These are phyloP conservation scores for Ellobius talpinus DNA, from an alignment of 2,113 vertebrate species.

Conservation along the genomic window DNA sequence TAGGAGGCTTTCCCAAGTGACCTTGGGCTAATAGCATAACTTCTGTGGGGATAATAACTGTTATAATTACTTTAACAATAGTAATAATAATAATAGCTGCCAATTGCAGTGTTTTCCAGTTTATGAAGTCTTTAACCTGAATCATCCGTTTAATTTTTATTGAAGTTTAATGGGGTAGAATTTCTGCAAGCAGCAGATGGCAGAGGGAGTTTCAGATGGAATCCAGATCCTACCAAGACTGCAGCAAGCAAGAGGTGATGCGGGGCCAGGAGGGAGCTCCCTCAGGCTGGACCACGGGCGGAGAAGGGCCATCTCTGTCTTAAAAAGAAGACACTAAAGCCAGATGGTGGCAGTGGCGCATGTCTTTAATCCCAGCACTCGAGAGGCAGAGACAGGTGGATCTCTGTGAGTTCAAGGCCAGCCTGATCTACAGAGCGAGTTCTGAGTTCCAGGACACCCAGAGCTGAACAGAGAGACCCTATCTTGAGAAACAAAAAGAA, in stretches of 20 bases:
- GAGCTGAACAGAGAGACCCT: not conserved
- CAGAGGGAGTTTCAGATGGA: not conserved
- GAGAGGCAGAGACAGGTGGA: not conserved
- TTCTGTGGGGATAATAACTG: conserved; percentile 49
- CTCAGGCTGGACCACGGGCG: not conserved
- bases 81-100: conserved; percentile 57
- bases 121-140: conserved; percentile 62
- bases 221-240: not conserved
- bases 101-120: conserved; percentile 45
- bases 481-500: not conserved
- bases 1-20: not conserved
- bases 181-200: conserved; percentile 23
- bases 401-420: not conserved
- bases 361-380: not conserved
- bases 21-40: conserved; percentile 46
- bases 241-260: not conserved
- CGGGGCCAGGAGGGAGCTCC: not conserved
- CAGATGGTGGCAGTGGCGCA: not conserved
- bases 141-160: conserved; percentile 64
- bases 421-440: not conserved
- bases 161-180: conserved; percentile 9
- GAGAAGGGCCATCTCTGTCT: not conserved
- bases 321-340: not conserved
- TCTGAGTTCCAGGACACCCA: not conserved
- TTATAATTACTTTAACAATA: conserved; percentile 64